Percentiles rank a stretch among this genome's conserved stretches.
These are phyloP conservation scores for Nudaria mundana DNA, from an alignment of 2,888 invertebrate species.

Conservation along the genomic window DNA sequence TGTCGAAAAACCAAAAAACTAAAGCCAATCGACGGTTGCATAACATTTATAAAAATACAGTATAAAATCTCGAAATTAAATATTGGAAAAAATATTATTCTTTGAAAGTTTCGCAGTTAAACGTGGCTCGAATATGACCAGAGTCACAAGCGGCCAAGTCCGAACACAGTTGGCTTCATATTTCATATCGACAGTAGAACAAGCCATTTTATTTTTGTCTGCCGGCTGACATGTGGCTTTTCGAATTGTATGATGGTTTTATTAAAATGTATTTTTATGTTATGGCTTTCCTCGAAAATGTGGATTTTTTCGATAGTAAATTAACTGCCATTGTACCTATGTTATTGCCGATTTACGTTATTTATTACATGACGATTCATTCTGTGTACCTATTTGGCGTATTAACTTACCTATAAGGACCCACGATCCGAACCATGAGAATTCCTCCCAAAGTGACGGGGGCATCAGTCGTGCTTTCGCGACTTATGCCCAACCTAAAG, in stretches of 20 bases:
- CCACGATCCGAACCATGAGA: no score
- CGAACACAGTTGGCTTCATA: constrained; percentile 57
- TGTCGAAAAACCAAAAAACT: no score
- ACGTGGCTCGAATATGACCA: constrained; percentile 46
- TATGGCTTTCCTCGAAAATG: background rate
- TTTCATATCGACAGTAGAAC: constrained; percentile 52
- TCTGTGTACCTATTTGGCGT: no score
- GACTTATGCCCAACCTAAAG: no score
- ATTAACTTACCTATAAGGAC: no score
- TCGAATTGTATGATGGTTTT: constrained; percentile 37
- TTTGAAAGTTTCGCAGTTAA: constrained; percentile 30
- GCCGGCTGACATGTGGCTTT: constrained; percentile 52
- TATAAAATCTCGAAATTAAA: constrained; percentile 3
- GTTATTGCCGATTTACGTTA: no score
- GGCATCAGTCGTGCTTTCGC: no score
- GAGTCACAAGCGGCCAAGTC: constrained; percentile 45
- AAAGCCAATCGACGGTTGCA: no score
- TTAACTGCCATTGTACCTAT: no score
- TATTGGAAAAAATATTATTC: constrained; percentile 14
- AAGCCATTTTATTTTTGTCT: constrained; percentile 65
- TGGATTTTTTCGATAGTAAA: background rate
- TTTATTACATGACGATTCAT: background rate
- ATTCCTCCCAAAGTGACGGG: no score
- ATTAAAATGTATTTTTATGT: constrained; percentile 29
- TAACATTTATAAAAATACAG: background rate